phyloP scores from a whole-genome alignment of 2,113 vertebrate species.

The Cyanoramphus novaezelandiae region DNA sequence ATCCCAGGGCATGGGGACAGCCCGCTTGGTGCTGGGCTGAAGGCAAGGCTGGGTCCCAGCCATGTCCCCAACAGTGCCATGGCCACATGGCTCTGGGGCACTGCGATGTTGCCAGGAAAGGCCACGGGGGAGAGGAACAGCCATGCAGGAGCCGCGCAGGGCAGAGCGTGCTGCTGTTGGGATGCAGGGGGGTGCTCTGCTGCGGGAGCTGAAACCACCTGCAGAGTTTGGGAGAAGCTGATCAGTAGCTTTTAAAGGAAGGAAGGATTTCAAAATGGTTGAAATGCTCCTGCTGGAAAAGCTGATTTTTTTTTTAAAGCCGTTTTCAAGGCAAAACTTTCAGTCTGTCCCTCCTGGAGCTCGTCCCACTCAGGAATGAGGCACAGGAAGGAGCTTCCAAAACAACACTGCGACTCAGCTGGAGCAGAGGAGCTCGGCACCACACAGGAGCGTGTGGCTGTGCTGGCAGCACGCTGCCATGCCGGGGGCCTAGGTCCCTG shows the following conservation, averaged over 20 bases:
- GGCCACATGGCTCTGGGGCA: rapidly evolving
- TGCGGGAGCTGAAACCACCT: neutral
- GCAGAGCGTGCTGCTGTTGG: neutral
- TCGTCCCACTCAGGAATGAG: slow-evolving; percentile 28
- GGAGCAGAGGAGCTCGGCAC: neutral
- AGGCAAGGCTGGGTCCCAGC: neutral
- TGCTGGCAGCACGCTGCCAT: neutral
- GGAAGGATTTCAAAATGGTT: neutral
- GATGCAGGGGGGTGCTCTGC: neutral
- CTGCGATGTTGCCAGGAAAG: rapidly evolving
- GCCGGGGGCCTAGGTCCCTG: neutral
- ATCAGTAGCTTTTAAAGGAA: neutral
- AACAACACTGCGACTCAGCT: neutral
- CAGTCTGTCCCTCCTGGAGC: neutral
- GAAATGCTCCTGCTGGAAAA: neutral
- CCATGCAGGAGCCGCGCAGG: neutral
- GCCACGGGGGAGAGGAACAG: rapidly evolving
- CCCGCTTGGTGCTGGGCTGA: neutral
- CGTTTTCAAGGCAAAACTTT: neutral
- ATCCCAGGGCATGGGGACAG: neutral
- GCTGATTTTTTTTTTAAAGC: neutral
- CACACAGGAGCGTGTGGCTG: rapidly evolving
- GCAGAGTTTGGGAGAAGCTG: neutral
- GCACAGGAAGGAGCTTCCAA: slow-evolving; percentile 64
- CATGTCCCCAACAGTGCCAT: rapidly evolving